These are phyloP conservation scores for Acrobasis consociella DNA, from an alignment of 2,888 invertebrate genomes.

Conservation along the genomic window DNA sequence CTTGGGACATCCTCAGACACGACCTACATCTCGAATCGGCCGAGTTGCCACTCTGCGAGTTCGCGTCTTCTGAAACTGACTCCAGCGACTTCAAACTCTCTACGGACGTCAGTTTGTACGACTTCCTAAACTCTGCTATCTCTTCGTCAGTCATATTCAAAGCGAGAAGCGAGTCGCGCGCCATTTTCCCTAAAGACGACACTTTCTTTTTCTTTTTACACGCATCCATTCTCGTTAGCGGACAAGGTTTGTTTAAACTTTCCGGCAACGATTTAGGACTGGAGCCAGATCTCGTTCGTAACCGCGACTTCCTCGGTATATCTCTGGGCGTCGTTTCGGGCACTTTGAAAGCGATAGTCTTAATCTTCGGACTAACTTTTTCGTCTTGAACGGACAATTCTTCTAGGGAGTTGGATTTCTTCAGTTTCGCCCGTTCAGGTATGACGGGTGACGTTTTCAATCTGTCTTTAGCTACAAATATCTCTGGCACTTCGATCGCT, in stretches of 20 bases:
- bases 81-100: conserved; percentile 72
- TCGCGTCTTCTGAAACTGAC: conserved; percentile 74
- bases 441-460: conserved; percentile 59
- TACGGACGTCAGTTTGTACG: conserved; percentile 70
- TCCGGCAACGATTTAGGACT: conserved; percentile 78
- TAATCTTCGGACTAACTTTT: conserved; percentile 57
- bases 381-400: conserved; percentile 54
- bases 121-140: conserved; percentile 69
- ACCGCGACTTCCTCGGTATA: conserved; percentile 63
- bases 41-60: conserved; percentile 72
- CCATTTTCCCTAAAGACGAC: conserved; percentile 73
- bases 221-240: conserved; percentile 61
- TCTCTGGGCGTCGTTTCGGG: conserved; percentile 69
- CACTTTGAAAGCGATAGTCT: conserved; percentile 69
- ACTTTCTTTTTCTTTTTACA: conserved; percentile 71
- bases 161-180: conserved; percentile 71
- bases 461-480: conserved; percentile 57
- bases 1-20: conserved; percentile 70
- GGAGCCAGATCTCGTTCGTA: conserved; percentile 65
- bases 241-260: conserved; percentile 66
- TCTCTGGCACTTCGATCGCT: conserved; percentile 55
- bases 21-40: conserved; percentile 68
- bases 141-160: conserved; percentile 77
- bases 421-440: conserved; percentile 69
- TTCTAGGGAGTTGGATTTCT: conserved; percentile 69